Conservation (phyloP, 1,140 invertebrate species). For the Anadara kagoshimensis region DNA sequence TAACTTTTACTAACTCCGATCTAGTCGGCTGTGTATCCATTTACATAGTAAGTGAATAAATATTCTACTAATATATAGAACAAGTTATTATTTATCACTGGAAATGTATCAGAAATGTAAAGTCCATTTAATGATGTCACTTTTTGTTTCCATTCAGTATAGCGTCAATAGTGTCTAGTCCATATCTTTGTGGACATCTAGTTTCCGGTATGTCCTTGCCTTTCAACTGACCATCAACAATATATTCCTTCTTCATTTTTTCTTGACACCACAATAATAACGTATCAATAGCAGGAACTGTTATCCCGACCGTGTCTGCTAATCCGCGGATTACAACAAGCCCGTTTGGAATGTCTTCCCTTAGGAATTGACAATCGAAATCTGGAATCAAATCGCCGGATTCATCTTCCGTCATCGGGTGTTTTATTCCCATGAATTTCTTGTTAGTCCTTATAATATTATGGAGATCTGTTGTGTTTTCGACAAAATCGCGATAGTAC, state of each 20-base stretch:
- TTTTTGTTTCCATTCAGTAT: slow-evolving; percentile 4
- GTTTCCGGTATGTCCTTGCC: slow-evolving; percentile 57
- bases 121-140: no score
- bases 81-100: no score
- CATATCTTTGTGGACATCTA: slow-evolving; percentile 61
- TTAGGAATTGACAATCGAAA: slow-evolving; percentile 48
- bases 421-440: slow-evolving; percentile 51
- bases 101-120: no score
- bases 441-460: slow-evolving; percentile 55
- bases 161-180: slow-evolving; percentile 52
- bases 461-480: slow-evolving; percentile 45
- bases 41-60: no score
- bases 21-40: no score
- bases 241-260: slow-evolving; percentile 60
- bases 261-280: slow-evolving; percentile 63
- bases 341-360: slow-evolving; percentile 62
- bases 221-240: slow-evolving; percentile 59
- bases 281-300: slow-evolving; percentile 50
- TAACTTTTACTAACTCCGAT: no score
- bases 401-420: slow-evolving; percentile 54
- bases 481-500: slow-evolving; percentile 50
- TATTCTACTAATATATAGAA: no score
- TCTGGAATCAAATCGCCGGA: slow-evolving; percentile 52
- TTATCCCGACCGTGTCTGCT: slow-evolving; percentile 49
- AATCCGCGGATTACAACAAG: slow-evolving; percentile 59